Conservation (phyloP, 2,797 vertebrate species). For the Cyclopterus lumpus region DNA sequence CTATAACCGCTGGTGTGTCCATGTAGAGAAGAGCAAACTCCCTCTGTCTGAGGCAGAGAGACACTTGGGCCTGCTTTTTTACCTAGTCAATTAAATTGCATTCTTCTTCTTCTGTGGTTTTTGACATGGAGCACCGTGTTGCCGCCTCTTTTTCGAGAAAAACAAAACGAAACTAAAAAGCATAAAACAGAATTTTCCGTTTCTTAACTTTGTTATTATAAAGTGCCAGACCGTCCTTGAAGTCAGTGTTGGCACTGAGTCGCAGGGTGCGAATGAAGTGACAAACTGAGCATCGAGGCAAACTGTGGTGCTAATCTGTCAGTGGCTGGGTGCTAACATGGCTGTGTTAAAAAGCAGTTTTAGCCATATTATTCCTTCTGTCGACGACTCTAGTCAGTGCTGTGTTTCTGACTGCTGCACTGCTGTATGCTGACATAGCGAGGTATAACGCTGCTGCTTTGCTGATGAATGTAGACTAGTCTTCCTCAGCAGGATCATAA, state of each 20-base stretch:
- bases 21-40: slow-evolving; percentile 69
- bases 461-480: slow-evolving; percentile 85
- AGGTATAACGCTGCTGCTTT: slow-evolving; percentile 81
- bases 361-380: slow-evolving; percentile 79
- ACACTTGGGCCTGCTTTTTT: slow-evolving; percentile 62
- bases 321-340: slow-evolving; percentile 80
- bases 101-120: slow-evolving; percentile 53
- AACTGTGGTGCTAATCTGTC: slow-evolving; percentile 80
- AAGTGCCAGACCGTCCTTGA: slow-evolving; percentile 83
- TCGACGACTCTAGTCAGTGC: slow-evolving; percentile 69
- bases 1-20: slow-evolving; percentile 70
- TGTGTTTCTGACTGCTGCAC: slow-evolving; percentile 71
- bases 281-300: slow-evolving; percentile 76
- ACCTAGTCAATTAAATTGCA: slow-evolving; percentile 58
- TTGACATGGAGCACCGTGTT: slow-evolving; percentile 56
- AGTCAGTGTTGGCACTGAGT: slow-evolving; percentile 75
- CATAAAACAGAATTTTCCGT: slow-evolving; percentile 53
- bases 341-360: slow-evolving; percentile 72
- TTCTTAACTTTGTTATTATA: slow-evolving; percentile 76
- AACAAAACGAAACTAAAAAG: slow-evolving; percentile 21
- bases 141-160: slow-evolving; percentile 59
- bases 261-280: slow-evolving; percentile 63
- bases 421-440: slow-evolving; percentile 75
- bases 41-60: slow-evolving; percentile 72
- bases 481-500: slow-evolving; percentile 80